Conservation (phyloP, 2,888 invertebrate genomes). For the Cheilosia vulpina region DNA sequence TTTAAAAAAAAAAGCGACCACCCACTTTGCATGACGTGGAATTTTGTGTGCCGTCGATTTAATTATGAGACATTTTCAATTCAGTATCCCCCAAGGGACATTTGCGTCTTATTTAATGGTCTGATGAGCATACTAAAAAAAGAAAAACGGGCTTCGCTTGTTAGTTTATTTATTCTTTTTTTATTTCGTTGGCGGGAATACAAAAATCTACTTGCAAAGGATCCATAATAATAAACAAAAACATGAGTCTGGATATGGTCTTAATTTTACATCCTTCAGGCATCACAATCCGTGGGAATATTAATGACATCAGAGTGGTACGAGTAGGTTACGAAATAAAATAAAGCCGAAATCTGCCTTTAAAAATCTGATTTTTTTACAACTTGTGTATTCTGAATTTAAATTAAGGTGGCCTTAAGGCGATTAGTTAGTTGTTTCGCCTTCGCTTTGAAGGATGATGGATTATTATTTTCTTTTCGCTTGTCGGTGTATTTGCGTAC, state of each 20-base stretch:
- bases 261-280: neutral
- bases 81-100: conserved; percentile 54
- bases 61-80: conserved; percentile 66
- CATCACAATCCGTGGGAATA: conserved; percentile 11
- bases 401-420: conserved; percentile 34
- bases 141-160: conserved; percentile 31
- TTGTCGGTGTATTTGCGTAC: conserved; percentile 5
- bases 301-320: neutral
- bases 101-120: conserved; percentile 68
- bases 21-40: conserved; percentile 26
- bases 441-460: conserved; percentile 1
- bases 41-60: conserved; percentile 53
- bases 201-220: conserved; percentile 13
- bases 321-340: neutral
- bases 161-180: conserved; percentile 40
- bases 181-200: conserved; percentile 5
- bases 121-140: conserved; percentile 38
- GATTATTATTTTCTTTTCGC: neutral
- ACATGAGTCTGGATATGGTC: conserved; percentile 10
- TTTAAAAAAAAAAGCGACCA: conserved; percentile 16
- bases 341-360: neutral
- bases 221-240: conserved; percentile 24
- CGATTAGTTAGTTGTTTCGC: conserved; percentile 14
- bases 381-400: conserved; percentile 16
- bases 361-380: conserved; percentile 18